phyloP scores from a whole-genome alignment of 1,140 invertebrate species.

The Paramacrobiotus metropolitanus region DNA sequence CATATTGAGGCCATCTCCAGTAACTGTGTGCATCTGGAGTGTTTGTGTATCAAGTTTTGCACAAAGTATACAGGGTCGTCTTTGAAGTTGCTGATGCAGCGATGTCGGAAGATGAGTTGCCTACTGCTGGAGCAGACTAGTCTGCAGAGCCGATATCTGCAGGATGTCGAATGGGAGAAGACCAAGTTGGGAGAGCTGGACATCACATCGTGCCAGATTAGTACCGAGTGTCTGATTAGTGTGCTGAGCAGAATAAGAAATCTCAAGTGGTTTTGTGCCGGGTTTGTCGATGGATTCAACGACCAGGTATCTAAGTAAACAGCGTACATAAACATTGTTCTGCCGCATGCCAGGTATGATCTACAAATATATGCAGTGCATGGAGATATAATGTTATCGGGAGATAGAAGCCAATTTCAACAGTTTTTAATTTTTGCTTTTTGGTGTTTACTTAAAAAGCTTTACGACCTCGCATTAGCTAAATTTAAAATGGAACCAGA shows the following conservation, averaged over 20 bases:
- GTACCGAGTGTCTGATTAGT: slow-evolving; percentile 71
- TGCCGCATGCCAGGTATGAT: no score
- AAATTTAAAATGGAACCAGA: no score
- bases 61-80: slow-evolving; percentile 88
- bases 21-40: slow-evolving; percentile 61
- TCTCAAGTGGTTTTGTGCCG: slow-evolving; percentile 68
- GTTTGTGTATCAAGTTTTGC: slow-evolving; percentile 85
- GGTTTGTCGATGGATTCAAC: slow-evolving; percentile 88
- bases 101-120: slow-evolving; percentile 70
- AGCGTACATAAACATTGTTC: no score
- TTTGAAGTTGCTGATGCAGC: slow-evolving; percentile 72
- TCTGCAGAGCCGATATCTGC: slow-evolving; percentile 70
- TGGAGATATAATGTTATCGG: no score
- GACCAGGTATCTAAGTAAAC: slow-evolving; percentile 64
- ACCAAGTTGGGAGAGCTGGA: slow-evolving; percentile 77
- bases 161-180: slow-evolving; percentile 94
- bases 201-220: slow-evolving; percentile 83
- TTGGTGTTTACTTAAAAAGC: no score
- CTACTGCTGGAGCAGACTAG: slow-evolving; percentile 88
- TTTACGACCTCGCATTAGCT: no score
- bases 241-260: slow-evolving; percentile 65
- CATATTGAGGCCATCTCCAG: slow-evolving; percentile 81
- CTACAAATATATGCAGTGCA: no score
- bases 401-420: no score
- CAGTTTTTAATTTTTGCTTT: no score